phyloP scores from a whole-genome alignment of 2,888 invertebrate species.

The Alitta virens region DNA sequence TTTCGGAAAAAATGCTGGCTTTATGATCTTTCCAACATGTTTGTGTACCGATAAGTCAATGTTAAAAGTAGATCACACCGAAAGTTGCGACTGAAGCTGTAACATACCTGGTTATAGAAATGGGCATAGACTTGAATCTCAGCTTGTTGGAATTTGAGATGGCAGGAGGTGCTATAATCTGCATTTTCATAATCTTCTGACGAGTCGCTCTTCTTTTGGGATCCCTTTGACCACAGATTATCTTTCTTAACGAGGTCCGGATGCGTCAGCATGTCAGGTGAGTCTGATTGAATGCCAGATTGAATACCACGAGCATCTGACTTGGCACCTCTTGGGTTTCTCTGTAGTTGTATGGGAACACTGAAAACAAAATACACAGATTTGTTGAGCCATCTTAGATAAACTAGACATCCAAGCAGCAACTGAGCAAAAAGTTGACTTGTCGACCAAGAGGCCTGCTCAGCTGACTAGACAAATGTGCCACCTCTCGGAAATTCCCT shows the following conservation, averaged over 20 bases:
- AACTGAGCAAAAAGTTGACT: no score
- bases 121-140: constrained; percentile 67
- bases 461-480: no score
- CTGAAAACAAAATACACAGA: not conserved
- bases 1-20: no score
- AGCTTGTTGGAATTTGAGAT: constrained; percentile 29
- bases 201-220: no score
- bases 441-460: no score
- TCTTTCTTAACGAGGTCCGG: constrained; percentile 23
- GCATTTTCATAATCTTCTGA: constrained; percentile 4
- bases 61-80: no score
- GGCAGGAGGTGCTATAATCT: constrained; percentile 19
- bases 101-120: constrained; percentile 67
- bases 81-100: no score
- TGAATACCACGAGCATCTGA: no score
- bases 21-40: no score
- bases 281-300: no score
- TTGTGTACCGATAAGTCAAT: no score
- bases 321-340: constrained; percentile 22
- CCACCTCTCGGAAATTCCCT: no score
- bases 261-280: constrained; percentile 21
- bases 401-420: not conserved
- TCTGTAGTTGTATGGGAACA: constrained; percentile 1
- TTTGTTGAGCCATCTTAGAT: constrained; percentile 45
- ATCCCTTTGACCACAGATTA: constrained; percentile 8